These are phyloP conservation scores for Salticus scenicus DNA, from an alignment of 2,888 invertebrate species.

Conservation along the genomic window DNA sequence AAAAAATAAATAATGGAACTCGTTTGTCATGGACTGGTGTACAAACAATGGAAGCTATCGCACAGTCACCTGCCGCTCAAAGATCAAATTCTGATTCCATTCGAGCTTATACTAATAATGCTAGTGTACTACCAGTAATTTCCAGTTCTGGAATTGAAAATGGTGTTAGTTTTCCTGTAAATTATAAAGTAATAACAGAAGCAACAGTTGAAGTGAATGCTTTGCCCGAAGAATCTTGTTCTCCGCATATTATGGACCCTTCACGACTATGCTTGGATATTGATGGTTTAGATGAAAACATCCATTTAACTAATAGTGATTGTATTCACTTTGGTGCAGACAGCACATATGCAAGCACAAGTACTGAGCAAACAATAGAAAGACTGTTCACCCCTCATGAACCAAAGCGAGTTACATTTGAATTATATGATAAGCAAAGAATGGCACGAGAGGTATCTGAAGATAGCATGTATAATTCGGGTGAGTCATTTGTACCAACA, in stretches of 20 bases:
- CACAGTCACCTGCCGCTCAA: conserved; percentile 60
- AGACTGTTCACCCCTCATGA: conserved; percentile 67
- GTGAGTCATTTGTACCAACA: conserved; percentile 69
- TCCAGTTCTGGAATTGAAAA: conserved; percentile 45
- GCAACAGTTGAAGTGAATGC: conserved; percentile 66
- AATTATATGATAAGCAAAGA: conserved; percentile 63
- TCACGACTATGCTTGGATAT: conserved; percentile 53
- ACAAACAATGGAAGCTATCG: conserved; percentile 64
- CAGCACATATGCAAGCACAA: conserved; percentile 67
- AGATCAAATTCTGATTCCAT: conserved; percentile 50
- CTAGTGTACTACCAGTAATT: conserved; percentile 19
- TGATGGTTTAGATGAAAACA: conserved; percentile 37
- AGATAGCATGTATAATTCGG: conserved; percentile 68
- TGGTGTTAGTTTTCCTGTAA: conserved; percentile 25
- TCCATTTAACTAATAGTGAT: conserved; percentile 13
- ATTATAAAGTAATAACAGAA: conserved; percentile 66
- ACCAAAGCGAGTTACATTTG: conserved; percentile 71
- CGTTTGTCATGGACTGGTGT: conserved; percentile 64
- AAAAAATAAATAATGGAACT: conserved; percentile 59
- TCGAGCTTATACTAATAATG: conserved; percentile 12
- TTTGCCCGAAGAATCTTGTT: conserved; percentile 14
- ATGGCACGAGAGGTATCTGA: conserved; percentile 68
- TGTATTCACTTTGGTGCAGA: conserved; percentile 39
- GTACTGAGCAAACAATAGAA: conserved; percentile 66
- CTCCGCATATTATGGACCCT: conserved; percentile 53